Conservation (phyloP, 2,113 vertebrate genomes). For the Rhabdornis inornatus region DNA sequence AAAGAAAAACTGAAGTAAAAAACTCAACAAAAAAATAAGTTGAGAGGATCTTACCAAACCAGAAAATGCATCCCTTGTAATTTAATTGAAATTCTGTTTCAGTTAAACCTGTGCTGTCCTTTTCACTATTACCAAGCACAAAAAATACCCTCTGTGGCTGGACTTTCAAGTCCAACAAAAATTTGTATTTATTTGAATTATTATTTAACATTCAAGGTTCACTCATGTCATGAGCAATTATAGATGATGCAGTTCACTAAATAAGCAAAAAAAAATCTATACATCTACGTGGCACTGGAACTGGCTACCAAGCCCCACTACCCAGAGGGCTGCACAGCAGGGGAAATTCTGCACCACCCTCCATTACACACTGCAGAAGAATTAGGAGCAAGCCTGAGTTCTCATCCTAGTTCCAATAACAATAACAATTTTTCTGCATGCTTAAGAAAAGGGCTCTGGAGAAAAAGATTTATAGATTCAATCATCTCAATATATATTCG, state of each 20-base stretch:
- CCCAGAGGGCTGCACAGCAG: background rate
- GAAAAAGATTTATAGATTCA: background rate
- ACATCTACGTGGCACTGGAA: background rate
- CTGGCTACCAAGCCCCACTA: background rate
- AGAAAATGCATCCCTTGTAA: background rate
- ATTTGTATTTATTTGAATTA: background rate
- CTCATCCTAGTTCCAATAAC: background rate
- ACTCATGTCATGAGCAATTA: background rate
- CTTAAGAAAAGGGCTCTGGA: background rate
- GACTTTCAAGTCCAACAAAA: background rate
- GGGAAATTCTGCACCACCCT: background rate
- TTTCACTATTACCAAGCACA: background rate
- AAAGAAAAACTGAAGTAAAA: background rate
- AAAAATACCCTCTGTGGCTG: background rate
- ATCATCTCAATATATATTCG: background rate
- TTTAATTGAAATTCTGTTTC: background rate
- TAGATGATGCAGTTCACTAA: background rate
- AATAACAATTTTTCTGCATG: background rate
- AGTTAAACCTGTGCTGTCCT: background rate
- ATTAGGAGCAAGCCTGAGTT: background rate
- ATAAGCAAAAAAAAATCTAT: background rate
- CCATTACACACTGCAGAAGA: background rate
- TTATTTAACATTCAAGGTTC: background rate
- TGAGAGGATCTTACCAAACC: background rate
- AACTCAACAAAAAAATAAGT: background rate